Conservation (phyloP, 2,888 invertebrate genomes). For the Metopia argyrocephala region DNA sequence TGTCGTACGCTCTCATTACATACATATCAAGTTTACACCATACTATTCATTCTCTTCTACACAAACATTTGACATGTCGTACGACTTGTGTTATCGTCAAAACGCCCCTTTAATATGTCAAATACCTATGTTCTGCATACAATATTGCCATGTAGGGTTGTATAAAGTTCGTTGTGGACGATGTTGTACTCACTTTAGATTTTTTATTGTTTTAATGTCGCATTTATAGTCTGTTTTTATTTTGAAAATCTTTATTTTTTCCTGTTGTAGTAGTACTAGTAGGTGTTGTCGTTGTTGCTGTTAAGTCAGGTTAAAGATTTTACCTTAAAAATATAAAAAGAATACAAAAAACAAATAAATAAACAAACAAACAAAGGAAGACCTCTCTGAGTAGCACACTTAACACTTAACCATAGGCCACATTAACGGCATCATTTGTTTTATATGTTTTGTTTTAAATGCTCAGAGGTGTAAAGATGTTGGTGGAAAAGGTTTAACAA, state of each 20-base stretch:
- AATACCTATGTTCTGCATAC: no score
- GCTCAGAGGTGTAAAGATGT: background rate
- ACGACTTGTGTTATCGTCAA: no score
- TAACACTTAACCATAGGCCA: conserved; percentile 55
- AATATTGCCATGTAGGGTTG: no score
- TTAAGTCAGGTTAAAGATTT: conserved; percentile 31
- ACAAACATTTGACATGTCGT: no score
- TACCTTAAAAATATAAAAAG: background rate
- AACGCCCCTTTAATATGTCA: no score
- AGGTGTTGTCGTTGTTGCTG: background rate
- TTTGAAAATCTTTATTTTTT: background rate
- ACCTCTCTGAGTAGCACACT: conserved; percentile 35
- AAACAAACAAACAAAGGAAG: background rate
- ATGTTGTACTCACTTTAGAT: no score
- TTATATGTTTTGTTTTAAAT: background rate
- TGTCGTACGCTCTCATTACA: no score
- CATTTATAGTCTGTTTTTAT: background rate
- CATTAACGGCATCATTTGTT: conserved; percentile 25
- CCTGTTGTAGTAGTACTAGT: background rate
- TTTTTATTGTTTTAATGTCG: no score
- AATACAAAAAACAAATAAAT: conserved; percentile 17
- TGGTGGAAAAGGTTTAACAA: background rate
- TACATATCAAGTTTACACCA: no score
- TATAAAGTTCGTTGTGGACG: no score
- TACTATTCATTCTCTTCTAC: no score